phyloP scores from a whole-genome alignment of 2,888 invertebrate species.

The Nymphalis polychloros region DNA sequence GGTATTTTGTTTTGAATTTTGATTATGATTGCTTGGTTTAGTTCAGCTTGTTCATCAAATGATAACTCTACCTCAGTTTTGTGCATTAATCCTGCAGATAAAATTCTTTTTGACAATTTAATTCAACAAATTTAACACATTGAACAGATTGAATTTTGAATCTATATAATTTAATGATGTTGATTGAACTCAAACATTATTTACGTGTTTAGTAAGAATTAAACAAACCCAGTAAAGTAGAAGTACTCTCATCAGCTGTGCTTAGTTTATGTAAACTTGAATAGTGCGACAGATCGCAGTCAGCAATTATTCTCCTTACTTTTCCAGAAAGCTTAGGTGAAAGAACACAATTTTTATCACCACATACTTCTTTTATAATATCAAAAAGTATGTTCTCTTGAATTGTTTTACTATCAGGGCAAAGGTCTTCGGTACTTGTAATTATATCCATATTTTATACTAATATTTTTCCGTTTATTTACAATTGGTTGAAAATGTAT shows the following conservation, averaged over 20 bases:
- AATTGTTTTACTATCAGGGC: conserved; percentile 49
- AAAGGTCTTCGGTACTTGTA: conserved; percentile 55
- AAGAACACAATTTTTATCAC: conserved; percentile 52
- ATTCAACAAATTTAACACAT: neutral
- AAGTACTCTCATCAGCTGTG: conserved; percentile 68
- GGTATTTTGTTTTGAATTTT: conserved; percentile 67
- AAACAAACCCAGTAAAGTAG: conserved; percentile 64
- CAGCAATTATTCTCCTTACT: conserved; percentile 67
- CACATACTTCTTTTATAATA: conserved; percentile 66
- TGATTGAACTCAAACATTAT: no score
- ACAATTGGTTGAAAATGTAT: no score
- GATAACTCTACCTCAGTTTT: conserved; percentile 62
- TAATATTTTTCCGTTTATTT: no score
- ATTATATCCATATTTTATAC: conserved; percentile 57
- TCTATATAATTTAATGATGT: no score
- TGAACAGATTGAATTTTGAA: neutral
- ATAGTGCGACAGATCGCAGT: conserved; percentile 67
- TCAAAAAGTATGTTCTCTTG: conserved; percentile 67
- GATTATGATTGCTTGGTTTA: conserved; percentile 66
- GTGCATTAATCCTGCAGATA: conserved; percentile 64
- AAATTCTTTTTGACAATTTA: neutral
- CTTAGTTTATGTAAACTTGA: conserved; percentile 69
- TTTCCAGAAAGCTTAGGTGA: conserved; percentile 62
- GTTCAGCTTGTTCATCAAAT: conserved; percentile 71
- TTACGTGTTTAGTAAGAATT: neutral